Evolutionary conservation across 2,888 invertebrate species (phyloP).

Genomic region (Drosophila robusta): DNA sequence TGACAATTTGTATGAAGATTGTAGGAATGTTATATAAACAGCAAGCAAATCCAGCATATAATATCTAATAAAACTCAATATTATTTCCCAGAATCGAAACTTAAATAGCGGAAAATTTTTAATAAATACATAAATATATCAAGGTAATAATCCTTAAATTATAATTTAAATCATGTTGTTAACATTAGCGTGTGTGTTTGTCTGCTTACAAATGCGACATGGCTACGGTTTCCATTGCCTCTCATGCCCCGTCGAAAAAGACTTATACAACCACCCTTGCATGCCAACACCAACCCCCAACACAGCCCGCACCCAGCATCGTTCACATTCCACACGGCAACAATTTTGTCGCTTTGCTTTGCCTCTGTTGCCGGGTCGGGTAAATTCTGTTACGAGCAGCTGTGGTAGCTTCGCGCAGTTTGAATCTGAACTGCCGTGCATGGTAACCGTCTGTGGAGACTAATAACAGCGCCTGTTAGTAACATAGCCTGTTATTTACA

Average conservation of each 20-base stretch:
- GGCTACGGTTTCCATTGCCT: conserved; percentile 24
- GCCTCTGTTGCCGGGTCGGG: not conserved
- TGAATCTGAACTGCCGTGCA: conserved; percentile 34
- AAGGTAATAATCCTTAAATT: conserved; percentile 24
- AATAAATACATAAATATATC: not conserved
- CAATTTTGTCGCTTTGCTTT: conserved; percentile 47
- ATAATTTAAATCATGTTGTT: conserved; percentile 35
- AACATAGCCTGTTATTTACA: conserved; percentile 25
- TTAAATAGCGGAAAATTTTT: not conserved
- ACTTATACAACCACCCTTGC: conserved; percentile 42
- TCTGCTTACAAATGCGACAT: conserved; percentile 23
- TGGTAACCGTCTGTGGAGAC: conserved; percentile 35
- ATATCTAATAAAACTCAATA: not conserved
- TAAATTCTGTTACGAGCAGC: conserved; percentile 7
- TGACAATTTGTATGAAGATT: too few relatives aligned
- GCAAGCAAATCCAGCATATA: not conserved
- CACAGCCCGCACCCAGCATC: not conserved
- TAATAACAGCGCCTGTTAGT: conserved; percentile 19
- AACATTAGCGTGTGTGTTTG: conserved; percentile 40
- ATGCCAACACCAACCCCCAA: conserved; percentile 13
- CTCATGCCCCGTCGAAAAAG: not conserved
- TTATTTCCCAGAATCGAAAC: too few relatives aligned
- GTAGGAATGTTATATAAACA: not conserved
- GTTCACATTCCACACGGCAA: conserved; percentile 45
- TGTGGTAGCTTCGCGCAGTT: conserved; percentile 38